Base-by-base conservation (phyloP, 1,140 invertebrate species). In the Drosophila grimshawi region DNA sequence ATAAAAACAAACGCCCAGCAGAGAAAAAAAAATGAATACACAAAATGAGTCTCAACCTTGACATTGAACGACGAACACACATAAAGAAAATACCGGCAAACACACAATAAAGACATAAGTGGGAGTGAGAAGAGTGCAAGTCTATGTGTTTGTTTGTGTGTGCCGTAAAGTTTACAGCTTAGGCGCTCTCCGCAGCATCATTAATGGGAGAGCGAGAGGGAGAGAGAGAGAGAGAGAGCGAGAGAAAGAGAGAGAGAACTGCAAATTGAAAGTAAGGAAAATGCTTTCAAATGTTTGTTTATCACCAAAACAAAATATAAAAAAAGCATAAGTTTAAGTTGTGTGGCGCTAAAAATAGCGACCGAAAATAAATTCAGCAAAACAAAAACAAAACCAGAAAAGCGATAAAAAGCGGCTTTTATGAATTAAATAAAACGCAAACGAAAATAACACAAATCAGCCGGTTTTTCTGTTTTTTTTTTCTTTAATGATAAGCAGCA, bases 41-140 rank as follows among this genome's bases (percentile, higher is more conserved):
- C 63, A 81, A 86, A 86, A 89, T 85, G 51, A 76, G 48, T 78
- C 78, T 89, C 89, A 89, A 89, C 85, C 85, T 89, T 89, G 85
- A 89, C 85, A 89, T 89, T 89, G 85, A 74, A 56, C 53, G 68
- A 74, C 52, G 70, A 86, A 86, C 61, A 80, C 61, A 80, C 69
- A 70, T 74, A 76, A 64, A 72, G 61, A 72, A 75, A 55, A 61
- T 70, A 39, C 72, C 61, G 66, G 69, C 46, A 72, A 86, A 90
- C 86, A 89, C 66, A 89, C 75, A 66, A 52, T 4, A 56, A 37
- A 61, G 32, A 61, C 53, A n/a, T 10, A 59, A 70, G 61, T 32
- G 32, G n/a, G 39, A 69, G 33, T 48, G 29, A 62, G 57, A 75
- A 5, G 48, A 55, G 30, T 48, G 35, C 37, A 43, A 43, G 53